Evolutionary conservation across 2,797 vertebrate species (phyloP), one percentile per base, ranked within the genome.

Genomic region (Cyprinella venusta): DNA sequence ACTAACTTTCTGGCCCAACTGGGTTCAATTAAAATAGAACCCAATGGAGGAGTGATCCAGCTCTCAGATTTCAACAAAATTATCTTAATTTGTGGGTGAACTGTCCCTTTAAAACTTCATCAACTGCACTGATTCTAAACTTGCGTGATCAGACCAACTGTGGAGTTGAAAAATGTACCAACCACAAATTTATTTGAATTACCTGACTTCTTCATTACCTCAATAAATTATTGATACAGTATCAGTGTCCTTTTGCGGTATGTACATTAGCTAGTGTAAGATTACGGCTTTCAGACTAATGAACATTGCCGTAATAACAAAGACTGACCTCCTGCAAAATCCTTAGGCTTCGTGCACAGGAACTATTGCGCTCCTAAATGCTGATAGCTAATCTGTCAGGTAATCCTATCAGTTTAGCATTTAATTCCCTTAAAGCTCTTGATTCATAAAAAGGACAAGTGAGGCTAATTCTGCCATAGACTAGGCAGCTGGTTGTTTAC

Each of bases 381-480:
- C 67, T 79, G 69, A 82, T 71, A 38, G 75, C 15, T 63, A 72
- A 72, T 85, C 79, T 56, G 36, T 77, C 54, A 74, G 33, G 68
- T 71, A 82, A 64, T 59, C 65, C 65, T 15, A 45, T 82, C 61
- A 69, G 21, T 38, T 71, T 30, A 86, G 54, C 69, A 54, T 54
- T 72, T 81, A 40, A 71, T 86, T 69, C 76, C 16, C 50, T 12
- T 67, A 75, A 82, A 68, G 69, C 76, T 67, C 63, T 75, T 67
- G 48, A 67, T 68, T 82, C 76, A 67, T 78, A 67, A 83, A 83
- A 36, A 61, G 81, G 63, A 82, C 48, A 54, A 68, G n/a, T n/a
- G 63, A 68, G 72, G 36, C 81, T 56, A 56, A 76, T 76, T 82
- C 36, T 64, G 30, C 21, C 56, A 50, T 12, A 40, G 30, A n/a